Base-by-base conservation (phyloP, 2,113 vertebrate species). In the Scytalopus superciliaris region DNA sequence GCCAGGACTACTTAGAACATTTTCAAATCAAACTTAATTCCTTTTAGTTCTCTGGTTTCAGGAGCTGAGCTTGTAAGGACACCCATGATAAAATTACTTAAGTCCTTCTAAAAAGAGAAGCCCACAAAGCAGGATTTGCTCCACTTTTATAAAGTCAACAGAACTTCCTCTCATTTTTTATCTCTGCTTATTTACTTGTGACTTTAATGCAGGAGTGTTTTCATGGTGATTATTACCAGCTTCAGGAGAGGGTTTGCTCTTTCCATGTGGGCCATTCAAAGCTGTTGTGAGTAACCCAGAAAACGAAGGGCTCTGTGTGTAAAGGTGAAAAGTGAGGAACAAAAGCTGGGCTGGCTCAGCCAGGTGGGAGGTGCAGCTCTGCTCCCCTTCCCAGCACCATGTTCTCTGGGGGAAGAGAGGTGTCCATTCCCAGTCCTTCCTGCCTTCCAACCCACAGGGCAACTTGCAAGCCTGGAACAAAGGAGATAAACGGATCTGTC, bases 401-500 rank as follows among this genome's bases (percentile, higher is more conserved):
- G 85, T 93, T 94, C 35, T 80, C 94, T 62, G 35, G 74, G 87
- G 66, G 16, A 94, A 94, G 57, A 23, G 77, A 89, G 76, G 75
- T 93, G 88, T 90, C 86, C 56, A 23, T 74, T 92, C 70, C 62
- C 64, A 81, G 75, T n/a, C 93, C 22, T 7, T 64, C 0, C 83
- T 39, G 30, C 47, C 91, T 78, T 67, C 70, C 84, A n/a, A 7
- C 91, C 91, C 88, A 31, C 77, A 22, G 49, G 22, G 77, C 84
- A 74, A 8, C 37, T 33, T 35, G 11, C 30, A 24, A 84, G 28
- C 57, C 69, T 66, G 30, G 84, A 92, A 47, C 57, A 82, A 92
- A 94, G 47, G 40, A 27, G 82, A 73, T 72, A 62, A 72, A 8
- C 2, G 6, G 8, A 31, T 85, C 49, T 80, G 83, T 30, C 23